Evolutionary conservation across 1,140 invertebrate species (phyloP), one percentile per base, ranked within the genome.

Genomic region (Drosophila repleta): DNA sequence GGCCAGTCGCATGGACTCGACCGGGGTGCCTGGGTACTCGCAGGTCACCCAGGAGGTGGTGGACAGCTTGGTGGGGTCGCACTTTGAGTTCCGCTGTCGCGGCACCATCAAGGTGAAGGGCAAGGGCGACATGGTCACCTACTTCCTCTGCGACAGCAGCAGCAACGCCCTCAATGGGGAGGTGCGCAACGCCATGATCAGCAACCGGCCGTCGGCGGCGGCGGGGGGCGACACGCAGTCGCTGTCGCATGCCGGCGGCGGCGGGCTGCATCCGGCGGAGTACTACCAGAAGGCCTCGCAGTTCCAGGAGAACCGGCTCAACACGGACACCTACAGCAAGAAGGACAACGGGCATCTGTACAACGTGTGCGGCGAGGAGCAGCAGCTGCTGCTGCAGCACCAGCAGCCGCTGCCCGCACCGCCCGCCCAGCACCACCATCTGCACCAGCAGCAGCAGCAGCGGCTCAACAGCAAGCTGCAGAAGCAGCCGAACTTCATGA

Each of bases 51-150:
- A 97, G 92, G 96, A 97, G 91, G 96, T 96, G 2, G 91, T 92
- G 11, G 91, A 92, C 45, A 91, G 91, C 43, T 55, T 92, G 39
- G 80, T 91, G 18, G 91, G 91, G 1, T 92, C 91, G 11, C 91
- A 92, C 74, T 92, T 91, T 58, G 91, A 92, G 53, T 92, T 92
- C 32, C 77, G 87, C 46, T 97, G 96, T 83, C 93, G 97, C 49
- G 97, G 97, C 5, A 96, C 95, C 74, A 96, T 98, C 1, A 97
- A 97, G 92, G 97, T 98, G 0, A 98, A 98, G 92, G 97, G 97
- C 2, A 98, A 98, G 92, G 97, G 97, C 5, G 96, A 97, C 74
- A 97, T 98, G 97, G 97, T 96, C 1, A 98, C 97, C 0, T 98
- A 98, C 91, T 97, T 98, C 87, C 93, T 97, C 0, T 95, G 95